These are phyloP conservation scores for Fragum whitleyi DNA, from an alignment of 2,888 invertebrate species.

Conservation along the genomic window DNA sequence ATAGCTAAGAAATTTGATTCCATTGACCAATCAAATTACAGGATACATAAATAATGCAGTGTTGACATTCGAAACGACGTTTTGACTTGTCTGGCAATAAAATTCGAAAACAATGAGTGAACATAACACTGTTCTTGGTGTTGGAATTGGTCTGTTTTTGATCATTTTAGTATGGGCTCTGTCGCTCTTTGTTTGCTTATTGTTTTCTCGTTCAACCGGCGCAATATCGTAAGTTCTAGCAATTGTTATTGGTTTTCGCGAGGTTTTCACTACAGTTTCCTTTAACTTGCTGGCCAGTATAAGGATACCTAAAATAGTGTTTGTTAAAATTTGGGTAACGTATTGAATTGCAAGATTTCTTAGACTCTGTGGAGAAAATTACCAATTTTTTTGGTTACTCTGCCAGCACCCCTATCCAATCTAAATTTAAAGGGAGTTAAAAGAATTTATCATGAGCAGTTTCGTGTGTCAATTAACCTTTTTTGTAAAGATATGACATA, in stretches of 20 bases:
- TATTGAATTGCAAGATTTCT: too few relatives aligned
- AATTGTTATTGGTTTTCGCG: slow-evolving; percentile 9
- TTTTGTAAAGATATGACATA: too few relatives aligned
- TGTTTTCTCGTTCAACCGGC: slow-evolving; percentile 77
- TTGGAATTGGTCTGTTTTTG: slow-evolving; percentile 80
- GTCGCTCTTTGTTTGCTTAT: slow-evolving; percentile 73
- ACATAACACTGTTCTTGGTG: slow-evolving; percentile 69
- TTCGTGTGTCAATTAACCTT: too few relatives aligned
- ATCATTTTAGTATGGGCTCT: slow-evolving; percentile 79
- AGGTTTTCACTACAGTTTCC: neutral
- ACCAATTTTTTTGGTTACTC: too few relatives aligned
- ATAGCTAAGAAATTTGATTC: neutral
- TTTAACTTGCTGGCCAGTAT: neutral
- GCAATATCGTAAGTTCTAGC: slow-evolving; percentile 74
- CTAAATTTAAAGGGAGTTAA: too few relatives aligned
- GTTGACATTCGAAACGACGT: slow-evolving; percentile 63
- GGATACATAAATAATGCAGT: neutral
- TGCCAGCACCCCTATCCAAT: too few relatives aligned
- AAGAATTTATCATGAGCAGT: too few relatives aligned
- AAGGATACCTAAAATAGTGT: too few relatives aligned
- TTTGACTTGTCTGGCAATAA: slow-evolving; percentile 45
- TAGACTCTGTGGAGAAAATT: too few relatives aligned
- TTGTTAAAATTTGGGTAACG: too few relatives aligned
- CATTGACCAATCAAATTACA: neutral
- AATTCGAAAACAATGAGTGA: slow-evolving; percentile 38